Conservation (phyloP, 2,113 vertebrate species). For the Pan troglodytes region DNA sequence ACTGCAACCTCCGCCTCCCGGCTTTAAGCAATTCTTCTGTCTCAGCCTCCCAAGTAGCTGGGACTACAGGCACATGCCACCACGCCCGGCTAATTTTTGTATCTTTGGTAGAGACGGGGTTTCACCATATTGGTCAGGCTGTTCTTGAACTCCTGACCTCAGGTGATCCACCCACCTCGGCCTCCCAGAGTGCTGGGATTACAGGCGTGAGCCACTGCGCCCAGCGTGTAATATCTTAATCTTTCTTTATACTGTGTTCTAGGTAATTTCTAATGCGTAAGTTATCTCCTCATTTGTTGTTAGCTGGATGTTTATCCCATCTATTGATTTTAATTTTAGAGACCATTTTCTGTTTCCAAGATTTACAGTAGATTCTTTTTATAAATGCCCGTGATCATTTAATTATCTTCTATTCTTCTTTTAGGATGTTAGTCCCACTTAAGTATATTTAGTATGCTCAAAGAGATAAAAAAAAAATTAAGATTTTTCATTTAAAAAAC, state of each 20-base stretch:
- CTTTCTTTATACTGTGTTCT: not conserved
- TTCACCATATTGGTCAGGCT: too few species aligned
- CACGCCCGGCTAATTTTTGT: too few species aligned
- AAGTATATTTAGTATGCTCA: not conserved
- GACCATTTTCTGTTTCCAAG: not conserved
- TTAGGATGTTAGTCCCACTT: not conserved
- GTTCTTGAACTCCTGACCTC: too few species aligned
- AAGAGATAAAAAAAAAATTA: not conserved
- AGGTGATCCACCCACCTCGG: too few species aligned
- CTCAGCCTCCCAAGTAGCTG: too few species aligned
- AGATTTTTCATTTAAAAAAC: not conserved
- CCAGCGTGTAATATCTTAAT: not conserved
- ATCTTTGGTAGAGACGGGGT: too few species aligned
- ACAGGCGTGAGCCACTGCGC: too few species aligned
- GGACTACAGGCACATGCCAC: too few species aligned
- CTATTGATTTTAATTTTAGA: not conserved
- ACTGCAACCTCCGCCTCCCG: too few species aligned
- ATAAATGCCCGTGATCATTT: not conserved
- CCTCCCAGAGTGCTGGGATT: too few species aligned
- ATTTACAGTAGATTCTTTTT: not conserved
- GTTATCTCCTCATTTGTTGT: not conserved
- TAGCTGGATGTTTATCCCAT: not conserved
- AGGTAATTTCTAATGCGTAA: not conserved
- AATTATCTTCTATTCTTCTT: not conserved
- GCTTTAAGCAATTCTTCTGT: too few species aligned